Percentiles rank a stretch among this genome's conserved stretches.
Conservation (phyloP, 2,797 vertebrate species). For the Anguilla pacifica region DNA sequence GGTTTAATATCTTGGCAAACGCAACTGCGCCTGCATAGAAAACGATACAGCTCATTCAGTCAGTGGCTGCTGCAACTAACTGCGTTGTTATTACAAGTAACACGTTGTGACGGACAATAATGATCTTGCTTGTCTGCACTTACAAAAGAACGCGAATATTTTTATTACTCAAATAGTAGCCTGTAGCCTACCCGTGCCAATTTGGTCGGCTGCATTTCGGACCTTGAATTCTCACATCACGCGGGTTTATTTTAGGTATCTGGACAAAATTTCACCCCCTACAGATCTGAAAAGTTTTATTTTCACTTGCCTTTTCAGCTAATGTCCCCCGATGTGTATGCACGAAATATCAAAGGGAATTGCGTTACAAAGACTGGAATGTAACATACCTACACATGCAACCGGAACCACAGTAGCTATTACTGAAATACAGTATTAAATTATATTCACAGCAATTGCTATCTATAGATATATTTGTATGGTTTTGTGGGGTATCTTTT, state of each 20-base stretch:
- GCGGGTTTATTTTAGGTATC: neutral
- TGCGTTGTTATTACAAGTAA: conserved; percentile 31
- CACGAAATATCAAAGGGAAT: neutral
- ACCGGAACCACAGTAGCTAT: neutral
- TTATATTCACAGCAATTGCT: neutral
- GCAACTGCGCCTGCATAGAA: conserved; percentile 41
- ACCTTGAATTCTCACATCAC: conserved; percentile 55
- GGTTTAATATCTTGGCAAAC: conserved; percentile 56
- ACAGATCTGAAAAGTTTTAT: neutral
- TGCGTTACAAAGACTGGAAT: neutral
- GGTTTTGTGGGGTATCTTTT: neutral
- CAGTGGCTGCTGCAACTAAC: conserved; percentile 36
- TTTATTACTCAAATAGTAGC: conserved; percentile 29
- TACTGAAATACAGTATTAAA: neutral
- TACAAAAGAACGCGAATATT: conserved; percentile 17
- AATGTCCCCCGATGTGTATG: neutral
- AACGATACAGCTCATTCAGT: conserved; percentile 39
- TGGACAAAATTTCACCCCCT: neutral
- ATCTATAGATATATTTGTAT: neutral
- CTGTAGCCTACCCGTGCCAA: neutral
- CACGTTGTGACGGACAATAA: conserved; percentile 25
- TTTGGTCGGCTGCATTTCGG: conserved; percentile 4
- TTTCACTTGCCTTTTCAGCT: neutral
- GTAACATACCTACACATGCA: neutral
- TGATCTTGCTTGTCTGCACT: conserved; percentile 19